phyloP scores from a whole-genome alignment of 2,888 invertebrate species.

The Empis livida region DNA sequence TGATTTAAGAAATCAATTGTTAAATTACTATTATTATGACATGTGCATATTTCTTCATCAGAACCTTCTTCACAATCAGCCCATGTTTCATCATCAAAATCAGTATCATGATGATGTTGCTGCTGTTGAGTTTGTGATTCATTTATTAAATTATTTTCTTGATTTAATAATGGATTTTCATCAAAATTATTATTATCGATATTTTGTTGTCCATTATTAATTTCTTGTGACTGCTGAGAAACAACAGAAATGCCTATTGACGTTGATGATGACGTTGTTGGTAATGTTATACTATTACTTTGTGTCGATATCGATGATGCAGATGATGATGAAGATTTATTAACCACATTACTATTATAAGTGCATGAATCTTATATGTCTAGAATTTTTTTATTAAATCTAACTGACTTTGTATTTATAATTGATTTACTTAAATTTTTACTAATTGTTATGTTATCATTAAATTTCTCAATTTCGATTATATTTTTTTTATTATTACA shows the following conservation, averaged over 20 bases:
- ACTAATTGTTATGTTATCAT: neutral
- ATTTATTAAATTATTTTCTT: too few relatives aligned
- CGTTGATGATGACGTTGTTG: neutral
- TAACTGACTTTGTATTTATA: neutral
- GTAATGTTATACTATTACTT: neutral
- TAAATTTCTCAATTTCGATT: neutral
- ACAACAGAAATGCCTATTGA: conserved; percentile 12
- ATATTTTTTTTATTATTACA: neutral
- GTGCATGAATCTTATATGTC: too few relatives aligned
- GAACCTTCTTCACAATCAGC: conserved; percentile 34
- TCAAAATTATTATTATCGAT: too few relatives aligned
- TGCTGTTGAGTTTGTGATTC: too few relatives aligned
- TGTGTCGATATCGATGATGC: neutral
- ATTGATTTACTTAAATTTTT: neutral
- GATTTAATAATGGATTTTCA: too few relatives aligned
- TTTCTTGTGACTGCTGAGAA: too few relatives aligned
- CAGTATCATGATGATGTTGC: conserved; percentile 13
- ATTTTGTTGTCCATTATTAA: too few relatives aligned
- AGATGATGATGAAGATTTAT: neutral
- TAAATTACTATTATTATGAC: conserved; percentile 23
- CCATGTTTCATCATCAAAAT: conserved; percentile 28
- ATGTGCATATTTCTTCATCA: conserved; percentile 36
- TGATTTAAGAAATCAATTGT: neutral
- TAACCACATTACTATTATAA: too few relatives aligned
- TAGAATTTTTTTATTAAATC: neutral